Evolutionary conservation across 2,797 vertebrate species (phyloP), one percentile per base, ranked within the genome.

Genomic region (Anolis apletophallus): DNA sequence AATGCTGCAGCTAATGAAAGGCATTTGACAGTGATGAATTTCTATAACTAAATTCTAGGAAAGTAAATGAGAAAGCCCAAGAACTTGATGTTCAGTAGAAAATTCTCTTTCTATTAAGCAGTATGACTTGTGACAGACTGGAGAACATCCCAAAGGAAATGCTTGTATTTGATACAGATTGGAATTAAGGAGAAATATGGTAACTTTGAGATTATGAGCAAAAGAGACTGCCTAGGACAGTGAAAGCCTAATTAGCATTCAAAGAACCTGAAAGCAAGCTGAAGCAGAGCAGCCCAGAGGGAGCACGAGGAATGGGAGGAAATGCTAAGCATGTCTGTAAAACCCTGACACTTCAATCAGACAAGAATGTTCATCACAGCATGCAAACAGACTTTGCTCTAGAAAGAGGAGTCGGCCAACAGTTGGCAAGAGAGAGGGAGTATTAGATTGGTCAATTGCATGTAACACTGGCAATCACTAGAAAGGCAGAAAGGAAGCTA

Each of bases 221-320:
- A 84, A 19, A 84, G 83, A 85, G 23, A 72, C 76, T 54, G 40
- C 46, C 21, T 32, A 1, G 36, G 77, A 92, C 40, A 87, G 29
- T 80, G 77, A 85, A 88, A 87, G 77, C 67, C 64, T 89, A 87
- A 75, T 80, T 88, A 92, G 85, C 61, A 81, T 75, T 87, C 64
- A 83, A 78, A 91, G 85, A 80, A 6, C 81, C 85, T 77, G 83
- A 80, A 34, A 85, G 52, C 57, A 88, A 80, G 52, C 14, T 19
- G 74, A 50, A 57, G 78, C 75, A 88, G 34, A 92, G 32, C 4
- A 57, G 55, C 71, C 74, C 46, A 79, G 67, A 34, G 32, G 87
- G 1, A 84, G 0, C 40, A 64, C 71, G 74, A 79, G 34, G 1
- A 88, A 40, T 68, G 81, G 69, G 23, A 23, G 12, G 72, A 89